These are phyloP conservation scores for Euspilapteryx auroguttella DNA, from an alignment of 2,888 invertebrate species.

Conservation along the genomic window DNA sequence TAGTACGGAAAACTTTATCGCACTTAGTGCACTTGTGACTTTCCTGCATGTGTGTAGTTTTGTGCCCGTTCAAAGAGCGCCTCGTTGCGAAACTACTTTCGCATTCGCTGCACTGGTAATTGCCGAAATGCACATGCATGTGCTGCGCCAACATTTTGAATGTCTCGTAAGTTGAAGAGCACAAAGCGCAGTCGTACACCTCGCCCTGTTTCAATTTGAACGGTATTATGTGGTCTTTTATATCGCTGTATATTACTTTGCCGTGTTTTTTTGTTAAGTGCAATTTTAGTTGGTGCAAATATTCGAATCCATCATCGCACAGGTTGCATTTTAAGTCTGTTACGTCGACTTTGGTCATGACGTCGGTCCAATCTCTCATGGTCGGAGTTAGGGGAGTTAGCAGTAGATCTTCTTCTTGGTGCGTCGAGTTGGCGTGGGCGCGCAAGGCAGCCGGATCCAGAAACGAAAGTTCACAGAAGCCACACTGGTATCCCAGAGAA, in stretches of 20 bases:
- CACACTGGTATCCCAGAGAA: conserved; percentile 16
- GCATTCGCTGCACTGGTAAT: conserved; percentile 51
- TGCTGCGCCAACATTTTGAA: conserved; percentile 41
- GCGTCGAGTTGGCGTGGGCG: conserved; percentile 15
- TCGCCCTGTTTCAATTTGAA: conserved; percentile 35
- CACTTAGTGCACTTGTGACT: conserved; percentile 29
- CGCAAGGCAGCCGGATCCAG: conserved; percentile 28
- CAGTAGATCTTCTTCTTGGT: conserved; percentile 20
- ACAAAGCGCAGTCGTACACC: conserved; percentile 33
- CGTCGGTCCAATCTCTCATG: conserved; percentile 21
- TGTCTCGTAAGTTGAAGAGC: conserved; percentile 31
- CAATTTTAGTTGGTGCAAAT: conserved; percentile 5
- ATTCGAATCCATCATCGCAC: background rate
- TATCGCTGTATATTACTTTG: conserved; percentile 33
- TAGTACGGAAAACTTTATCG: conserved; percentile 33
- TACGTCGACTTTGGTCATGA: conserved; percentile 1
- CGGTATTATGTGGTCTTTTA: conserved; percentile 36
- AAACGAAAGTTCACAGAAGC: conserved; percentile 25
- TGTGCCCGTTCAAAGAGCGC: conserved; percentile 47
- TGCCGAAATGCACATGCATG: conserved; percentile 48
- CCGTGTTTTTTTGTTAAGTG: conserved; percentile 28
- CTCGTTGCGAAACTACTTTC: conserved; percentile 50
- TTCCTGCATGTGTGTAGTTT: conserved; percentile 45
- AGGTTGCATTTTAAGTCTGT: conserved; percentile 1
- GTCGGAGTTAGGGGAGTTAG: conserved; percentile 20